Base-by-base conservation (phyloP, 2,888 invertebrate genomes). In the Drosophila nigritarsus region DNA sequence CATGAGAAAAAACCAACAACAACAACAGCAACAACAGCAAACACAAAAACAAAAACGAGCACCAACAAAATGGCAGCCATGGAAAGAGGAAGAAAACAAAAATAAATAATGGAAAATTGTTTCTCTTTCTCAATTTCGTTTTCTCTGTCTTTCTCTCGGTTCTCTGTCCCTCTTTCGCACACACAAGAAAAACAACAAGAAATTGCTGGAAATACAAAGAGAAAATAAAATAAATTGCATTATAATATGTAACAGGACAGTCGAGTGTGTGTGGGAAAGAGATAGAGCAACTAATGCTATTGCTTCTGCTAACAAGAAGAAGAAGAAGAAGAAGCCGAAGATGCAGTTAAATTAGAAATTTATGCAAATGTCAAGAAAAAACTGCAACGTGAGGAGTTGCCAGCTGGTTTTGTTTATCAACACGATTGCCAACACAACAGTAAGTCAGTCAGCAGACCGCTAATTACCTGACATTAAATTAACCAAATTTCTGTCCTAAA, bases 301-400 rank as follows among this genome's bases (percentile, higher is more conserved):
- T 42, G 56, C 56, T 42, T 48, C 40, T 50, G 42, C 36, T n/a
- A 72, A 53, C 36, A 59, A 53, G n/a, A 55, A 67, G 59, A 50
- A 71, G 27, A 24, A 62, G 62, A 53, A 51, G 69, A 50, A 67
- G 61, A 18, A 62, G 53, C 48, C 53, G 61, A 60, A 72, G 66
- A 74, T 79, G 70, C 83, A 79, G 75, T 81, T 87, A 92, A 92
- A 91, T 92, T 91, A 85, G 90, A 91, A 91, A 91, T 91, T 92
- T 92, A 92, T 91, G 92, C 90, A 91, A 91, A 91, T 83, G 81
- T 81, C 29, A 40, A 49, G 55, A 64, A 53, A 55, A 67, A 74
- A 67, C 55, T 65, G 71, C 63, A 72, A 36, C 50, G 48, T 51
- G 45, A 42, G 58, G 15, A 49, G 65, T 38, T 55, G 45, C 32